These are phyloP conservation scores for Theodoxus fluviatilis DNA, from an alignment of 2,888 invertebrate genomes.

Conservation along the genomic window DNA sequence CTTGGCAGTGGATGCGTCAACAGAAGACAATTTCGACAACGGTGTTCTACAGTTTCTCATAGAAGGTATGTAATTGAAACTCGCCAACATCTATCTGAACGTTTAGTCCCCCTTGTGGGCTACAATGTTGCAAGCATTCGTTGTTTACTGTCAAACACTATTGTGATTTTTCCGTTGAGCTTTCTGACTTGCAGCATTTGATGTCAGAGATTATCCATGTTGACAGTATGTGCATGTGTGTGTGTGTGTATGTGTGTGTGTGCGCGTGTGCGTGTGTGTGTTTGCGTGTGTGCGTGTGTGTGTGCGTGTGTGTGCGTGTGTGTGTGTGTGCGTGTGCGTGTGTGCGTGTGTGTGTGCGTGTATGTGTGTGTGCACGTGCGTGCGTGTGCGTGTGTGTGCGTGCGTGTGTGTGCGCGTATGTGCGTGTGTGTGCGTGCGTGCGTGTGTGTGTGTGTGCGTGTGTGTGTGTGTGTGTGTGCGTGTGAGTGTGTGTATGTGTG, in stretches of 20 bases:
- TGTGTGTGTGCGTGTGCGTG: neutral
- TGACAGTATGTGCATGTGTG: neutral
- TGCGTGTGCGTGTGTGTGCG: neutral
- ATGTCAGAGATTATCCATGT: neutral
- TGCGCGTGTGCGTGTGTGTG: neutral
- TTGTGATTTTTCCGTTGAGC: neutral
- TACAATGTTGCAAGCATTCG: too few relatives aligned
- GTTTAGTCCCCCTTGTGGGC: too few relatives aligned
- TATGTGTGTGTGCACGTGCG: slow-evolving; percentile 4
- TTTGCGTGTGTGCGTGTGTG: slow-evolving; percentile 4
- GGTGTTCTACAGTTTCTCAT: too few relatives aligned
- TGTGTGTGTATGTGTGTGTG: slow-evolving; percentile 12
- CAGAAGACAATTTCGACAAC: too few relatives aligned
- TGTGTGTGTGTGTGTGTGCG: slow-evolving; percentile 23
- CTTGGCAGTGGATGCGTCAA: too few relatives aligned
- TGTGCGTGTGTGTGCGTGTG: neutral
- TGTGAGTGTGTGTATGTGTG: slow-evolving; percentile 18
- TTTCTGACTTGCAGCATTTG: neutral
- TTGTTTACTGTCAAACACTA: too few relatives aligned
- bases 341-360: neutral
- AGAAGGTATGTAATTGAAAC: too few relatives aligned
- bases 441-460: slow-evolving; percentile 13
- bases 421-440: slow-evolving; percentile 10
- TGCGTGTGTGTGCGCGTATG: neutral
- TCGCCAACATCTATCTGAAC: too few relatives aligned